phyloP scores from a whole-genome alignment of 2,888 invertebrate species.

The Tupiocoris notatus region DNA sequence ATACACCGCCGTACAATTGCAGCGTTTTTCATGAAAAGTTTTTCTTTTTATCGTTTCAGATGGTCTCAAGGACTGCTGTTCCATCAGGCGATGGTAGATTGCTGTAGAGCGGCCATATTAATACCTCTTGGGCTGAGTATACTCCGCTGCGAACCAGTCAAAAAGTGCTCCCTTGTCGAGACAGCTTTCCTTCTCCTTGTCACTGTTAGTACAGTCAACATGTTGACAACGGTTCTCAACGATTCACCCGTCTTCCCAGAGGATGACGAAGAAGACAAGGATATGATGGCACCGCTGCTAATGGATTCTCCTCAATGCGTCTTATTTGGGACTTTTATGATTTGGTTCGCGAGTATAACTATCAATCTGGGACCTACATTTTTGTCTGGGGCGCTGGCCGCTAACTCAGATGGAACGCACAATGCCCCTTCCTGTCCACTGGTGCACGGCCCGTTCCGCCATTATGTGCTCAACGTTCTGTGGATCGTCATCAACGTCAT shows the following conservation, averaged over 20 bases:
- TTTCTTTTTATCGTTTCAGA: constrained; percentile 56
- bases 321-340: constrained; percentile 86
- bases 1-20: no score
- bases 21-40: no score
- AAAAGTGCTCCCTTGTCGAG: constrained; percentile 83
- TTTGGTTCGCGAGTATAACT: constrained; percentile 89
- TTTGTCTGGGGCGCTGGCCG: constrained; percentile 72
- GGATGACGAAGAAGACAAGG: constrained; percentile 66
- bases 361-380: constrained; percentile 88
- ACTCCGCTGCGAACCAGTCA: constrained; percentile 76
- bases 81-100: constrained; percentile 81
- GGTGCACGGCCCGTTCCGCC: constrained; percentile 81
- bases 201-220: constrained; percentile 86
- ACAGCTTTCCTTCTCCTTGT: constrained; percentile 84
- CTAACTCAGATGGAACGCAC: constrained; percentile 72
- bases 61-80: constrained; percentile 84
- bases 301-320: constrained; percentile 89
- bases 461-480: constrained; percentile 85
- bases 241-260: constrained; percentile 85
- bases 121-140: constrained; percentile 77
- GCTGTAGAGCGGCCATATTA: constrained; percentile 75
- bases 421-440: constrained; percentile 82
- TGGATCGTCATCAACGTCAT: constrained; percentile 88
- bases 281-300: constrained; percentile 68
- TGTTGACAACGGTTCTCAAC: constrained; percentile 81